Base-by-base conservation (phyloP, 2,113 vertebrate species). In the Pseudorasbora parva region DNA sequence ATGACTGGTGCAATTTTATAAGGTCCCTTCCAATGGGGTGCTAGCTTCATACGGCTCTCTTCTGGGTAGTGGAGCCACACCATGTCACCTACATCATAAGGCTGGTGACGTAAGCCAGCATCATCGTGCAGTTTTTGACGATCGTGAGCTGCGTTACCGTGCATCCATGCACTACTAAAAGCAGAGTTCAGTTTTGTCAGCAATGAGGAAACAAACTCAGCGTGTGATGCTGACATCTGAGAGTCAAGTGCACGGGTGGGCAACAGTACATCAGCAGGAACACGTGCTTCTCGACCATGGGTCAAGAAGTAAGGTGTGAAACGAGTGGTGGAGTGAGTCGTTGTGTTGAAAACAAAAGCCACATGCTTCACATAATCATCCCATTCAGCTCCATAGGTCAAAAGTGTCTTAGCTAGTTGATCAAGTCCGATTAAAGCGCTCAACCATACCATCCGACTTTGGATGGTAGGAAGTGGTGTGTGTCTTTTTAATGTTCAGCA, bases 281-380 rank as follows among this genome's bases (percentile, higher is more conserved):
- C 69, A n/a, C 47, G 23, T 5, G 77, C 77, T 33, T 84, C 77
- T 41, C 14, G 21, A 17, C 68, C 82, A 14, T 84, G 78, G 19
- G 57, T 76, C 37, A 86, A 82, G 45, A 84, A 83, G 57, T 57
- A 86, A 56, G 77, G 85, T 14, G 66, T 80, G 30, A 74, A 80
- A 25, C 14, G 27, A 43, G 76, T 86, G 57, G 73, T 87, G 59
- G 47, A 30, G 74, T 85, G 66, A 15, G 69, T 74, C 2, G 5
- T 59, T 30, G 66, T 87, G 21, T 87, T 82, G 10, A 81, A 85
- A 10, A 74, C 86, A 80, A 87, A 87, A 3, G 74, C 86, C n/a
- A 85, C 83, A 10, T 82, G 83, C 9, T 62, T 78, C 54, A 85
- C 12, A 73, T 81, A 87, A n/a, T 62, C 11, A 25, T 84, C 72